phyloP scores from a whole-genome alignment of 1,140 invertebrate species.

The Diprion similis region DNA sequence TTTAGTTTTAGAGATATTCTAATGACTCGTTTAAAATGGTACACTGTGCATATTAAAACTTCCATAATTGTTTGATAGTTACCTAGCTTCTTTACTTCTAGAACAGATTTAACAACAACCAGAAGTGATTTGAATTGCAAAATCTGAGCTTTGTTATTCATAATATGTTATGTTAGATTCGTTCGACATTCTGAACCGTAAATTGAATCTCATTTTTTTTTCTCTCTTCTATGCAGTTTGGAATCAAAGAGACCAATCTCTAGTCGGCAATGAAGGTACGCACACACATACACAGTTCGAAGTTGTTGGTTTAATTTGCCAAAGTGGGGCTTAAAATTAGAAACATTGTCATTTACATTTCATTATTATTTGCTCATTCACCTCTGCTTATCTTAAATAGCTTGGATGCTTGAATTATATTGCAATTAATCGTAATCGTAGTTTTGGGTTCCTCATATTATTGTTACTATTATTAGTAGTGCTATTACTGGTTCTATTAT shows the following conservation, averaged over 20 bases:
- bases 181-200: background rate
- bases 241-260: conserved; percentile 52
- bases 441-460: background rate
- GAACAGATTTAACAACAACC: too few relatives aligned
- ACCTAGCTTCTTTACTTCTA: too few relatives aligned
- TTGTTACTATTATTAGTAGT: background rate
- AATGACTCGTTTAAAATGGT: too few relatives aligned
- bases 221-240: conserved; percentile 52
- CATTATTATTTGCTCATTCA: background rate
- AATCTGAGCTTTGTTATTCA: too few relatives aligned
- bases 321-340: background rate
- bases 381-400: conserved; percentile 12
- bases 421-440: conserved; percentile 4
- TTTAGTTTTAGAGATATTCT: too few relatives aligned
- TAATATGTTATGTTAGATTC: background rate
- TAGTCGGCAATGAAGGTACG: conserved; percentile 60
- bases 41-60: too few relatives aligned
- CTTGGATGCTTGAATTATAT: conserved; percentile 13
- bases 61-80: too few relatives aligned
- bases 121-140: too few relatives aligned
- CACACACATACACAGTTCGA: conserved; percentile 44
- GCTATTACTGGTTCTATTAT: conserved; percentile 8
- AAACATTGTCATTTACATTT: background rate
- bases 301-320: background rate
- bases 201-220: background rate